Percentiles rank a stretch among this genome's conserved stretches.
Conservation (phyloP, 2,888 invertebrate species). For the Apotomis capreana region DNA sequence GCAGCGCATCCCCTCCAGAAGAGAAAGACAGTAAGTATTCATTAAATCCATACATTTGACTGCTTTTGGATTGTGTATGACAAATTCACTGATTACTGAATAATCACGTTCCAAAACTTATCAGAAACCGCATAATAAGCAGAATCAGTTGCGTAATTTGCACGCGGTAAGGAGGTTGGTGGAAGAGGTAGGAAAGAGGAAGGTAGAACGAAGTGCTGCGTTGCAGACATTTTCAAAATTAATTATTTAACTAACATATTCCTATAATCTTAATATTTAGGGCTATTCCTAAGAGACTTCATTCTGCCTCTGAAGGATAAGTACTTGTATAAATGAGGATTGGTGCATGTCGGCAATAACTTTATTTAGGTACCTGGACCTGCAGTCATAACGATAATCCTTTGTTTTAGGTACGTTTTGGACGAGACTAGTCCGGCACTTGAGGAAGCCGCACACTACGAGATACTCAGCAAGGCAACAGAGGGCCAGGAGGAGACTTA, state of each 20-base stretch:
- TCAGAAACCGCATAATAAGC: background rate
- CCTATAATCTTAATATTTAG: too few relatives aligned
- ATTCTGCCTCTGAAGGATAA: too few relatives aligned
- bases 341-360: too few relatives aligned
- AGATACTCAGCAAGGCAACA: conserved; percentile 82
- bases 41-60: background rate
- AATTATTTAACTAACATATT: too few relatives aligned
- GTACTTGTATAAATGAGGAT: too few relatives aligned
- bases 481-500: conserved; percentile 40
- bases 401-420: conserved; percentile 77
- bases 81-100: background rate
- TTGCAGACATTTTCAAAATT: too few relatives aligned
- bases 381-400: background rate
- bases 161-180: background rate
- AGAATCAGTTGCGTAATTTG: background rate
- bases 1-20: background rate
- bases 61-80: background rate
- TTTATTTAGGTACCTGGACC: too few relatives aligned
- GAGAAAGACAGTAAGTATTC: background rate
- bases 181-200: too few relatives aligned
- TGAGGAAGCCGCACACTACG: conserved; percentile 81
- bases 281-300: too few relatives aligned
- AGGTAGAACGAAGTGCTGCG: too few relatives aligned
- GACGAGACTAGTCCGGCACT: conserved; percentile 85
- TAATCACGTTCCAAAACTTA: background rate